Evolutionary conservation across 2,113 vertebrate genomes (phyloP), one percentile per base, ranked within the genome.

Genomic region (Fukomys damarensis): DNA sequence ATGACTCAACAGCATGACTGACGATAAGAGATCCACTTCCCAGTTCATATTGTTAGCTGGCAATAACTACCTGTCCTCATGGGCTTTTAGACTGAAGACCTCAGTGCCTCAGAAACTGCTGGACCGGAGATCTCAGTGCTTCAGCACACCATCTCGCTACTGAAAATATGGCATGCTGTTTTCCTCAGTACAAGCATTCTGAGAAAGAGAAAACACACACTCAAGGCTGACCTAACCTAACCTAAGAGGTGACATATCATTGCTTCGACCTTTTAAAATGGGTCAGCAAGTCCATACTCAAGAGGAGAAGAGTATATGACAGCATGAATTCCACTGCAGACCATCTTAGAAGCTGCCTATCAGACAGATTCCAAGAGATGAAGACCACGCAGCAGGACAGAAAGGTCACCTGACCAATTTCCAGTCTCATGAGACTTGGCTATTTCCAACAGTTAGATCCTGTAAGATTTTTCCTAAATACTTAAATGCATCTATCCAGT

Each of bases 401-500:
- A 87, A 84, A 68, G 16, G 70, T 26, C 7, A 13, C 26, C 56
- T 89, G 22, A 76, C 79, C 38, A 49, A 94, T 83, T 74, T 87
- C 38, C 46, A 83, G 56, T 59, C 56, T 95, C 85, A 61, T 61
- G 26, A 92, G 32, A 81, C 4, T 56, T 66, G 54, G 7, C 1
- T 28, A 26, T 90, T 97, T 87, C 81, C 22, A 49, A 30, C 8
- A 84, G 38, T 26, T 92, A 1, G 24, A n/a, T 61, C 92, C 10
- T 92, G 8, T 68, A 38, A 92, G n/a, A 72, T 46, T 90, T 63
- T 96, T 96, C 80, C 32, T 61, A 61, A 97, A 91, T 16, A 91
- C 14, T 83, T 79, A 89, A 85, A 90, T 88, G 95, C 82, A 86
- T 76, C n/a, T 2, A 41, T 13, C 38, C 72, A 63, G 2, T 77